These are phyloP conservation scores for Chrysodeixis includens DNA, from an alignment of 2,888 invertebrate genomes.

Conservation along the genomic window DNA sequence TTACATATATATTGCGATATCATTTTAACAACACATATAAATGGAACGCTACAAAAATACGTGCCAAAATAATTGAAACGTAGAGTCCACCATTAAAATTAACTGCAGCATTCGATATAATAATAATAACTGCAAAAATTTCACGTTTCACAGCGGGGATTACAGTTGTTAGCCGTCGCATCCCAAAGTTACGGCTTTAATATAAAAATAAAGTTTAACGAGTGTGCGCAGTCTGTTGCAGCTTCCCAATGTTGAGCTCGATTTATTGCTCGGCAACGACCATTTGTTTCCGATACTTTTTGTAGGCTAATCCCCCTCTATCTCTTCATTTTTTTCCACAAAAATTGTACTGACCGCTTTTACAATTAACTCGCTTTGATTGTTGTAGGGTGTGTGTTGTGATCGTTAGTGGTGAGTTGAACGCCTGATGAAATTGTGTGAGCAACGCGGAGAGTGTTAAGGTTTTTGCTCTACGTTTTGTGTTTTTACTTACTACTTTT, in stretches of 20 bases:
- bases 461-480: background rate
- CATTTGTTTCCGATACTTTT: slow-evolving; percentile 81
- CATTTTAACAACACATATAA: background rate
- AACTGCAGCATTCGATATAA: slow-evolving; percentile 50
- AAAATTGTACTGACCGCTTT: slow-evolving; percentile 40
- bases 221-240: slow-evolving; percentile 81
- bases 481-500: too few species aligned
- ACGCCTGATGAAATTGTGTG: slow-evolving; percentile 44
- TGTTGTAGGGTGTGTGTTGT: slow-evolving; percentile 19
- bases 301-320: slow-evolving; percentile 69
- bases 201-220: slow-evolving; percentile 88
- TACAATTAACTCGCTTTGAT: slow-evolving; percentile 43
- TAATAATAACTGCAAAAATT: slow-evolving; percentile 70
- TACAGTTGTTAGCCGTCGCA: slow-evolving; percentile 77
- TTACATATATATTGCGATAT: too few species aligned
- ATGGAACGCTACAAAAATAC: background rate
- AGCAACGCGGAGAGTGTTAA: slow-evolving; percentile 32
- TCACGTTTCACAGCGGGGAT: slow-evolving; percentile 76
- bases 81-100: background rate
- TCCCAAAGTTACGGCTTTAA: slow-evolving; percentile 84
- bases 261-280: slow-evolving; percentile 81
- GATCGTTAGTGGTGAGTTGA: slow-evolving; percentile 19
- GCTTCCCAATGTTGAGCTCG: slow-evolving; percentile 81
- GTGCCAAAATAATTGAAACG: background rate
- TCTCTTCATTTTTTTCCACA: slow-evolving; percentile 58